Conservation (phyloP, 2,797 vertebrate species). For the Phylloscopus collybita region DNA sequence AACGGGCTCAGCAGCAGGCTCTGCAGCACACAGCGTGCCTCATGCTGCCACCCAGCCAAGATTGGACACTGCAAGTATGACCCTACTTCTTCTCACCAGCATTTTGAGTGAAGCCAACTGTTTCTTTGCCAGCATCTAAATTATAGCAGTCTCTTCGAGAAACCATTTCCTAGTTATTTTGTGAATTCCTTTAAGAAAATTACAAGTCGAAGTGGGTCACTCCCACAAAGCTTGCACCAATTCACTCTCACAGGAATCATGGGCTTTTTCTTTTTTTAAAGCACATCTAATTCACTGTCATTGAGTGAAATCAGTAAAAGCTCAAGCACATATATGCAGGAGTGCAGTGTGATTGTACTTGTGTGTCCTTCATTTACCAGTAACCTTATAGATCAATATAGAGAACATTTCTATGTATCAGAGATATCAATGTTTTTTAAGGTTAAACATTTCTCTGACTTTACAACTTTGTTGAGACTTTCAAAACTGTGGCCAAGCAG, state of each 20-base stretch:
- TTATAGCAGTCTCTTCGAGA: neutral
- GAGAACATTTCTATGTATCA: neutral
- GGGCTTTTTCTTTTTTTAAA: neutral
- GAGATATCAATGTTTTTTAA: neutral
- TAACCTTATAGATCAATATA: neutral
- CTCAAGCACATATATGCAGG: neutral
- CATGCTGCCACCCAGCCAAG: fast-evolving
- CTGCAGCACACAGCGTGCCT: neutral
- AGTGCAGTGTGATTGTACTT: neutral
- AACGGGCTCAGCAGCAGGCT: neutral
- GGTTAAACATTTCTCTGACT: neutral
- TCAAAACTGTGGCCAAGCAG: neutral
- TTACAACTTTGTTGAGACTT: neutral
- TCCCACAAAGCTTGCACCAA: neutral
- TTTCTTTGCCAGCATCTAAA: neutral
- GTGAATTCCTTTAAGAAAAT: neutral
- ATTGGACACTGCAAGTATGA: fast-evolving
- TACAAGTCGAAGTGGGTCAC: neutral
- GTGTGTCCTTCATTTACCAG: neutral
- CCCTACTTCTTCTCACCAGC: neutral
- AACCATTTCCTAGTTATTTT: neutral
- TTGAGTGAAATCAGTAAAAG: neutral
- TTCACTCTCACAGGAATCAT: neutral
- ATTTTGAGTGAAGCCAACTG: neutral
- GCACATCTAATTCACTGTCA: neutral